phyloP scores from a whole-genome alignment of 2,113 vertebrate genomes.

The Plotosus lineatus region DNA sequence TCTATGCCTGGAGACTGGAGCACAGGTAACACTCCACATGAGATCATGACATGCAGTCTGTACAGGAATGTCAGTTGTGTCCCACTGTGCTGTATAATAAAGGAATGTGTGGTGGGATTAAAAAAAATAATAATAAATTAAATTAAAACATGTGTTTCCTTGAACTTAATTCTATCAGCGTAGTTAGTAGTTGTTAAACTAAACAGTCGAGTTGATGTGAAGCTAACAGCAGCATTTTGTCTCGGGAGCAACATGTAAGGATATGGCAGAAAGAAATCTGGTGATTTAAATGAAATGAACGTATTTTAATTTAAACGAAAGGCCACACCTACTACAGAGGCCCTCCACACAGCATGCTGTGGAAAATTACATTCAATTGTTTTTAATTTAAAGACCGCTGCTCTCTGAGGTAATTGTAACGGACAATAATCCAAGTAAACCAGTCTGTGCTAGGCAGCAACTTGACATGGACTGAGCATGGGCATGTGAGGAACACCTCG shows the following conservation, averaged over 20 bases:
- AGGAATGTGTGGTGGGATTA: background rate
- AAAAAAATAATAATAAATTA: too few species aligned
- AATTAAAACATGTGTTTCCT: too few species aligned
- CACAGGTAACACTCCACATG: slow-evolving; percentile 62
- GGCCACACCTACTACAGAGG: background rate
- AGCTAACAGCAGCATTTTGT: too few species aligned
- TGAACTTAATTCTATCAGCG: background rate
- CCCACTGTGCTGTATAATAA: background rate
- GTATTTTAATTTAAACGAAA: background rate
- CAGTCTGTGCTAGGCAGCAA: too few species aligned
- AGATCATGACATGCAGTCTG: background rate
- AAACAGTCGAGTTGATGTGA: too few species aligned
- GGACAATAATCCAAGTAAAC: too few species aligned
- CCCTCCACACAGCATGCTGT: background rate
- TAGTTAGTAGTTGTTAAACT: too few species aligned
- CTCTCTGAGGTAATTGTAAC: background rate
- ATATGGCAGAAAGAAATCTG: background rate
- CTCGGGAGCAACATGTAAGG: background rate
- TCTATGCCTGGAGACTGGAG: slow-evolving; percentile 78
- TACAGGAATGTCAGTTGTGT: background rate
- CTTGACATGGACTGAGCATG: too few species aligned
- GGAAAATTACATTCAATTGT: background rate
- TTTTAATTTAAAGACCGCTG: background rate
- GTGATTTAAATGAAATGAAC: background rate
- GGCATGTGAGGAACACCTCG: too few species aligned